phyloP scores from a whole-genome alignment of 2,888 invertebrate genomes.

The Busseola fusca region DNA sequence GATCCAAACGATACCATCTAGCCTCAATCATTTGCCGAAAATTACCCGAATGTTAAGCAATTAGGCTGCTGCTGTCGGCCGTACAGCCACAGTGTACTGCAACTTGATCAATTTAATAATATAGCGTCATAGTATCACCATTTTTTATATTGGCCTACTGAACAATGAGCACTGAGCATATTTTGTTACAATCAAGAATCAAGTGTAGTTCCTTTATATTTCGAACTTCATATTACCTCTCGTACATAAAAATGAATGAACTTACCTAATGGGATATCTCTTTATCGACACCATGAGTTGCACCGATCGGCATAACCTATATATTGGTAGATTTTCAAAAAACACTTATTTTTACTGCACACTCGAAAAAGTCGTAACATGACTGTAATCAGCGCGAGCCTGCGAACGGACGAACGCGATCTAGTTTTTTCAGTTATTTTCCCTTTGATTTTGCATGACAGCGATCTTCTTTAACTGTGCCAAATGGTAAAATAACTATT shows the following conservation, averaged over 20 bases:
- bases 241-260: neutral
- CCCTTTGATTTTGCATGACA: neutral
- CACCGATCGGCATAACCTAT: too few species aligned
- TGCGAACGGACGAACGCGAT: neutral
- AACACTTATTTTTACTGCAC: neutral
- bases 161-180: neutral
- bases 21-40: too few species aligned
- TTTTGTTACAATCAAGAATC: neutral
- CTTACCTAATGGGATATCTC: neutral
- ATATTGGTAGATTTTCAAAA: neutral
- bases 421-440: neutral
- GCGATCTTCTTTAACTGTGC: neutral
- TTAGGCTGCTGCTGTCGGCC: too few species aligned
- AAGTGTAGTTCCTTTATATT: neutral
- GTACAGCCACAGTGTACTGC: neutral
- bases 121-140: neutral
- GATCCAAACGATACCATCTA: too few species aligned
- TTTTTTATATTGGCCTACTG: too few species aligned
- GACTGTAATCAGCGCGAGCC: neutral
- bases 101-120: neutral
- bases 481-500: neutral
- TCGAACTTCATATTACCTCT: neutral
- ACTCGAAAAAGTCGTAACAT: neutral
- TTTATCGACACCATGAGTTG: neutral
- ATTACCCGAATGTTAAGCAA: too few species aligned